Evolutionary conservation across 2,113 vertebrate species (phyloP).

Genomic region (Pimephales promelas): DNA sequence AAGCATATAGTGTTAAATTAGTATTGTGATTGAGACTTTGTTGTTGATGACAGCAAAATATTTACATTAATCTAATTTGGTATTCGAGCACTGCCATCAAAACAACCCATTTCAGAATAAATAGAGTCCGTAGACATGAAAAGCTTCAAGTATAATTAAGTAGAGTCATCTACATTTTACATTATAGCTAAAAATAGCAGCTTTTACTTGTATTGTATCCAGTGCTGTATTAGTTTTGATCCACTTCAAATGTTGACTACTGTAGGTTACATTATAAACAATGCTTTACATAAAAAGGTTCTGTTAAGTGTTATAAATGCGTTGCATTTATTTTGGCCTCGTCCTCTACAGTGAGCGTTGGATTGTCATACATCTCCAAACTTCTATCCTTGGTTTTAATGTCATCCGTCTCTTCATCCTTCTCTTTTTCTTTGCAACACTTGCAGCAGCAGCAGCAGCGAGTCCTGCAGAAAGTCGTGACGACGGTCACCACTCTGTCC

Average conservation of each 20-base stretch:
- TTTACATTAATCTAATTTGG: neutral
- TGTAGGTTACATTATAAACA: neutral
- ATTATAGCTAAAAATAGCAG: neutral
- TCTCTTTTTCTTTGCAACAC: constrained; percentile 12
- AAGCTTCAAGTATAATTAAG: no score
- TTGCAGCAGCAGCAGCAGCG: constrained; percentile 81
- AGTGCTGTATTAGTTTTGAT: neutral
- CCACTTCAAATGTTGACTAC: no score
- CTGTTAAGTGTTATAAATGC: constrained; percentile 35
- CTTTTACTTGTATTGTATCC: neutral
- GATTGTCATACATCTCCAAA: constrained; percentile 81
- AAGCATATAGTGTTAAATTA: neutral
- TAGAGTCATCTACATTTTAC: no score
- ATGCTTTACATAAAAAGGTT: neutral
- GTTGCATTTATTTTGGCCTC: constrained; percentile 40
- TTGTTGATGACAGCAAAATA: no score
- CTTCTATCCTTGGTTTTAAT: constrained; percentile 60
- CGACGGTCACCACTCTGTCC: constrained; percentile 75
- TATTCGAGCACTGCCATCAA: neutral
- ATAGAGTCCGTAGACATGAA: no score
- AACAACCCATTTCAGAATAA: neutral
- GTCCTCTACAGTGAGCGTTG: constrained; percentile 64
- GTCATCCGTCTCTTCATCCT: constrained; percentile 52
- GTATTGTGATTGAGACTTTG: no score
- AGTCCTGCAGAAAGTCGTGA: constrained; percentile 68